phyloP scores from a whole-genome alignment of 2,888 invertebrate genomes.

The Cenopis cana region DNA sequence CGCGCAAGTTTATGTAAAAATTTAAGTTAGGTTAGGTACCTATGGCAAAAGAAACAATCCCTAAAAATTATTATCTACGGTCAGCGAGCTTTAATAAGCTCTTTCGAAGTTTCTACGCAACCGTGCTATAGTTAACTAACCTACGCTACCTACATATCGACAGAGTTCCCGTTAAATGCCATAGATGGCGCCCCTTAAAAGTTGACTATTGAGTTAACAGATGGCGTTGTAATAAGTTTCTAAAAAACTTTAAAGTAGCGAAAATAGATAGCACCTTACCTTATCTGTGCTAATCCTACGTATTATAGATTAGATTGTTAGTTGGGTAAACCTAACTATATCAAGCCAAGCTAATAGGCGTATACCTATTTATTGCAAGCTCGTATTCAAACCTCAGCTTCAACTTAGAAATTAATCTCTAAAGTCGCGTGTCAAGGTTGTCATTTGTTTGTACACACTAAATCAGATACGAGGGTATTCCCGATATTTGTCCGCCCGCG shows the following conservation, averaged over 20 bases:
- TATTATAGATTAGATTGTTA: neutral
- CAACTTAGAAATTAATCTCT: neutral
- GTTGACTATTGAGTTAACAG: slow-evolving; percentile 54
- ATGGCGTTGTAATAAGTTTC: slow-evolving; percentile 56
- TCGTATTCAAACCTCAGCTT: neutral
- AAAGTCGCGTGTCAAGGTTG: neutral
- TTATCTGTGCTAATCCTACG: neutral
- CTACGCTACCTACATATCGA: slow-evolving; percentile 26
- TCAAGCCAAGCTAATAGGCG: neutral
- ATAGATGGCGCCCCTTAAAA: slow-evolving; percentile 63
- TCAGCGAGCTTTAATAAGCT: slow-evolving; percentile 24
- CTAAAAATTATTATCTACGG: neutral
- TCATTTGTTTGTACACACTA: slow-evolving; percentile 16
- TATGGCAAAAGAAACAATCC: neutral
- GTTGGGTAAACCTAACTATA: neutral
- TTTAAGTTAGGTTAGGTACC: too few species aligned
- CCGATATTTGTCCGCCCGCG: slow-evolving; percentile 43
- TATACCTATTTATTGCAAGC: neutral
- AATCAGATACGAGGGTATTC: slow-evolving; percentile 1
- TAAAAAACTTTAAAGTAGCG: neutral
- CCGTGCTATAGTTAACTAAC: slow-evolving; percentile 15
- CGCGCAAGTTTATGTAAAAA: too few species aligned
- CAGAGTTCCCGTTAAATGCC: slow-evolving; percentile 55
- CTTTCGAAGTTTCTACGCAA: neutral
- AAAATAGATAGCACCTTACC: neutral